Conservation (phyloP, 2,888 invertebrate genomes). For the Dastarcus helophoroides region DNA sequence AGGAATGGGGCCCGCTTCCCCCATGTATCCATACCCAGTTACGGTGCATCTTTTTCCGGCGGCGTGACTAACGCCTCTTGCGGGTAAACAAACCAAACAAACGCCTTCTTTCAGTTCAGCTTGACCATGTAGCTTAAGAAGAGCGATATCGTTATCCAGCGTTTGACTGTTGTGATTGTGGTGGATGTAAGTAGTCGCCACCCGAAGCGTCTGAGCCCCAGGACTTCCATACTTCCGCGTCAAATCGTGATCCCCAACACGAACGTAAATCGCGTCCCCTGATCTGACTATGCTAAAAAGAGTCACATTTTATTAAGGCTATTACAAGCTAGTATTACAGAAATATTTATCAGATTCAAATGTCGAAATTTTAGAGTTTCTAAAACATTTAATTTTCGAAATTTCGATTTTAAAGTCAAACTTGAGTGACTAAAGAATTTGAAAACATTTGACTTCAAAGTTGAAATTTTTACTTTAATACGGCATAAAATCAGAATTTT, state of each 20-base stretch:
- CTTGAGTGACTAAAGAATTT: too few species aligned
- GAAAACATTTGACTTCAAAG: too few species aligned
- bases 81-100: slow-evolving; percentile 78
- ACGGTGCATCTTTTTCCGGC: slow-evolving; percentile 87
- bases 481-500: too few species aligned
- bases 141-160: slow-evolving; percentile 85
- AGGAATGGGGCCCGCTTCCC: slow-evolving; percentile 89
- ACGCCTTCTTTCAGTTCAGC: slow-evolving; percentile 79
- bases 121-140: slow-evolving; percentile 79
- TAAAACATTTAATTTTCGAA: too few species aligned
- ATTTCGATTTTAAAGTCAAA: too few species aligned
- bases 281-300: slow-evolving; percentile 74
- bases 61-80: slow-evolving; percentile 76
- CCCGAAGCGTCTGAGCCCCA: slow-evolving; percentile 80
- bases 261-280: slow-evolving; percentile 85
- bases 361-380: too few species aligned
- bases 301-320: too few species aligned
- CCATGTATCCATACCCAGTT: slow-evolving; percentile 92
- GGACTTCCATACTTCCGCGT: slow-evolving; percentile 85
- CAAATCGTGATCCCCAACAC: slow-evolving; percentile 86
- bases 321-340: too few species aligned
- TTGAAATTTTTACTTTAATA: too few species aligned
- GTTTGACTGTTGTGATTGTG: slow-evolving; percentile 94
- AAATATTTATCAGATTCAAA: too few species aligned
- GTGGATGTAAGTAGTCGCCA: slow-evolving; percentile 88